These are phyloP conservation scores for Sclerodermus sp. DNA, from an alignment of 2,888 invertebrate genomes.

Conservation along the genomic window DNA sequence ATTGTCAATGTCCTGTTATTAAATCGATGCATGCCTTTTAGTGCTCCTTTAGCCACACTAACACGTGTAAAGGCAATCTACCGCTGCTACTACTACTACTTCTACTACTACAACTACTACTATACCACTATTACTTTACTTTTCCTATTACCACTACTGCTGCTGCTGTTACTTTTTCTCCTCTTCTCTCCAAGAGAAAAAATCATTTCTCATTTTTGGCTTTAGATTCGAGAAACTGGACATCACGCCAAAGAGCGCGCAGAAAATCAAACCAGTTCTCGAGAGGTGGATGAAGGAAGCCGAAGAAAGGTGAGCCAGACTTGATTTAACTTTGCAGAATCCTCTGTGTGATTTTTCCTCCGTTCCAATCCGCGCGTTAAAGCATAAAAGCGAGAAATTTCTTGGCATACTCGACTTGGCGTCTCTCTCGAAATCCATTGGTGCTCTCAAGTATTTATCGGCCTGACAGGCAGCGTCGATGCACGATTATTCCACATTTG, in stretches of 20 bases:
- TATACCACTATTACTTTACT: no score
- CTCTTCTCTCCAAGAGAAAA: constrained; percentile 11
- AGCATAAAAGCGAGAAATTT: no score
- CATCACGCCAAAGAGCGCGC: constrained; percentile 98
- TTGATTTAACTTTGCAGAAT: neutral
- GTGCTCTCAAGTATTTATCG: no score
- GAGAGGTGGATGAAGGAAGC: constrained; percentile 99
- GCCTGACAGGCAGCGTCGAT: neutral
- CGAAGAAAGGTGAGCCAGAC: constrained; percentile 80
- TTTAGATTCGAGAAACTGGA: constrained; percentile 98
- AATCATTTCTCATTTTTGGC: constrained; percentile 57
- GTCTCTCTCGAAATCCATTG: no score
- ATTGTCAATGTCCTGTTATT: constrained; percentile 58
- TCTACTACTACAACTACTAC: no score
- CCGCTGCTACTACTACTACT: no score
- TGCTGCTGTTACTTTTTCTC: no score
- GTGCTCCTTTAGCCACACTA: constrained; percentile 49
- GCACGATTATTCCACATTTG: constrained; percentile 40
- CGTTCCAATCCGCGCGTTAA: no score
- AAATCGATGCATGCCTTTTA: constrained; percentile 51
- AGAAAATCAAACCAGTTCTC: constrained; percentile 98
- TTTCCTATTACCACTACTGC: no score
- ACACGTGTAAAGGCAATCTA: constrained; percentile 14
- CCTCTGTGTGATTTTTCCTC: neutral
- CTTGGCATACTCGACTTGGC: no score